Evolutionary conservation across 2,797 vertebrate species (phyloP).

Genomic region (Acrocephalus scirpaceus): DNA sequence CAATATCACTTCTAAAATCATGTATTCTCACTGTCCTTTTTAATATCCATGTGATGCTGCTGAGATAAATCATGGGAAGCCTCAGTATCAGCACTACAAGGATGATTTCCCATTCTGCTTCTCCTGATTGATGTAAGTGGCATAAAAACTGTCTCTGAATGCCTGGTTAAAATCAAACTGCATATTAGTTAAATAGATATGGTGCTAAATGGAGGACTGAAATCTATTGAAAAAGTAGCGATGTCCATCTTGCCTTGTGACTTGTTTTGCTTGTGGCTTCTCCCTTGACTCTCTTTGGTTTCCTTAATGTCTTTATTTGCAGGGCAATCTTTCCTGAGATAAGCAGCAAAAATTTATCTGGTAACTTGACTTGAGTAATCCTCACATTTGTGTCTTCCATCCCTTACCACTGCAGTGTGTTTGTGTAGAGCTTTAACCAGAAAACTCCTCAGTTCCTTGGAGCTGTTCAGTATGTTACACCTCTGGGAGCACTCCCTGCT

Average conservation of each 20-base stretch:
- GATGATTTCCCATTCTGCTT: not conserved
- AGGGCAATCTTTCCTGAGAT: not conserved
- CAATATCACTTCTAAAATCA: not conserved
- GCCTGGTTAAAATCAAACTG: constrained; percentile 24
- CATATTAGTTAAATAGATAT: not conserved
- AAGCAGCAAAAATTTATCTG: not conserved
- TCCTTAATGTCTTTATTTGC: not conserved
- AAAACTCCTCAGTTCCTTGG: not conserved
- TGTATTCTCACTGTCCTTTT: not conserved
- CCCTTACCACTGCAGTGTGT: not conserved
- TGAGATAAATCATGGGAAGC: not conserved
- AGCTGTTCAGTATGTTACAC: not conserved
- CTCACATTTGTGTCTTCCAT: not conserved
- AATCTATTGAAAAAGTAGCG: not conserved
- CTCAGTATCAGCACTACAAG: not conserved
- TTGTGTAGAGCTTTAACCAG: not conserved
- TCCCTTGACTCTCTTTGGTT: not conserved
- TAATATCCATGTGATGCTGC: not conserved
- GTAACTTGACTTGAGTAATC: not conserved
- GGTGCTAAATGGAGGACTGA: not conserved
- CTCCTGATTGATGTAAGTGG: not conserved
- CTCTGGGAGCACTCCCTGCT: not conserved
- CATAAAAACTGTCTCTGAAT: not conserved
- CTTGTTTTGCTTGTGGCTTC: not conserved
- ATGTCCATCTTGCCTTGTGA: not conserved